Evolutionary conservation across 2,888 invertebrate genomes (phyloP), one percentile per base, ranked within the genome.

Genomic region (Drosophila kambysellisi): DNA sequence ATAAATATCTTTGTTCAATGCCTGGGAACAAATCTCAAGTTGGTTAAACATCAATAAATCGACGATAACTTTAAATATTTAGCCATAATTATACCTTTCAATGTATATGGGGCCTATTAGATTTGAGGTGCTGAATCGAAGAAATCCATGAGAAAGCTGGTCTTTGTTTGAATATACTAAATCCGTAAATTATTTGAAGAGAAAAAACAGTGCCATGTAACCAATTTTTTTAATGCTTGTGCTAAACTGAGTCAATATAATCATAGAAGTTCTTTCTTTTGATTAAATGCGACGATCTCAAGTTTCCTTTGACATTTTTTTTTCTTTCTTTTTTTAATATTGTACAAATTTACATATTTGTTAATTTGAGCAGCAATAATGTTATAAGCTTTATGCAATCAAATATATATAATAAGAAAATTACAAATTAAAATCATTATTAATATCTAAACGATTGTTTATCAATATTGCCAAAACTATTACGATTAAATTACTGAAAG

Each of bases 11-110:
- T 71, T 65, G 60, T 32, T 2, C 32, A 37, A 37, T 37, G 71
- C 70, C 60, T 83, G 88, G 83, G 82, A 83, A 82, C 41, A 41
- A 43, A n/a, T 64, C 53, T 46, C 9, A 30, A 48, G 25, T 43
- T 43, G n/a, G 43, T n/a, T 43, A 50, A 73, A 56, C 50, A 63
- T 41, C 48, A 65, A 70, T 57, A 66, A 74, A 61, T 68, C 64
- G 64, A 33, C 50, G 50, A 60, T 59, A 25, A 56, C 53, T 33
- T 46, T 20, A 32, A 41, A 56, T 35, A n/a, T 12, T 53, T 57
- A 62, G 57, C 46, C 29, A 54, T 43, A 50, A 59, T 51, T 32
- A 33, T 50, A 25, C 5, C 30, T 33, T 33, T 48, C 15, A 51
- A 51, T n/a, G 25, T 51, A 41, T 52, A 43, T 25, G 20, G n/a